Conservation (phyloP, 2,113 vertebrate genomes). For the Galeopterus variegatus region DNA sequence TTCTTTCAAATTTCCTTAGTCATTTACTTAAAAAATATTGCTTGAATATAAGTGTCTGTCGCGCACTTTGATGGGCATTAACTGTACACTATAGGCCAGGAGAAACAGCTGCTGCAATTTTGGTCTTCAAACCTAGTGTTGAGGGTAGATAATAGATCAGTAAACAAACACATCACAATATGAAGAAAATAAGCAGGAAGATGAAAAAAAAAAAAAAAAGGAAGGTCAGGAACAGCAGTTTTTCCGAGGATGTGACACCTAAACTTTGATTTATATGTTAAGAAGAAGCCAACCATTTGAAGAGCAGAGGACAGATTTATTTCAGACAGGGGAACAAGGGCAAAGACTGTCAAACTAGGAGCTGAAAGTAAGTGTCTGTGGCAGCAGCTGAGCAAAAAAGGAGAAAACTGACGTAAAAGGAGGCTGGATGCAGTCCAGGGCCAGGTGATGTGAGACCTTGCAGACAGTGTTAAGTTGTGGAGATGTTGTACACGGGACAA, state of each 20-base stretch:
- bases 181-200: background rate
- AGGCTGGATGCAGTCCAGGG: background rate
- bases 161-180: background rate
- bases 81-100: background rate
- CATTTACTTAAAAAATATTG: background rate
- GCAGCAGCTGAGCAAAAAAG: background rate
- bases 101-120: fast-evolving
- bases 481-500: background rate
- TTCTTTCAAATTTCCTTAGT: background rate
- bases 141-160: background rate
- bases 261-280: background rate
- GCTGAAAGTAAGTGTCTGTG: background rate
- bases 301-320: background rate
- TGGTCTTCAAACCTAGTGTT: background rate
- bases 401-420: background rate
- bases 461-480: background rate
- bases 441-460: fast-evolving
- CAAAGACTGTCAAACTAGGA: background rate
- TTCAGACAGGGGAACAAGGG: background rate
- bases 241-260: background rate
- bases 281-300: background rate
- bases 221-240: background rate
- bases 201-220: background rate
- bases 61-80: background rate
- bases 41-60: background rate